Evolutionary conservation across 2,113 vertebrate species (phyloP).

Genomic region (Ahaetulla prasina): DNA sequence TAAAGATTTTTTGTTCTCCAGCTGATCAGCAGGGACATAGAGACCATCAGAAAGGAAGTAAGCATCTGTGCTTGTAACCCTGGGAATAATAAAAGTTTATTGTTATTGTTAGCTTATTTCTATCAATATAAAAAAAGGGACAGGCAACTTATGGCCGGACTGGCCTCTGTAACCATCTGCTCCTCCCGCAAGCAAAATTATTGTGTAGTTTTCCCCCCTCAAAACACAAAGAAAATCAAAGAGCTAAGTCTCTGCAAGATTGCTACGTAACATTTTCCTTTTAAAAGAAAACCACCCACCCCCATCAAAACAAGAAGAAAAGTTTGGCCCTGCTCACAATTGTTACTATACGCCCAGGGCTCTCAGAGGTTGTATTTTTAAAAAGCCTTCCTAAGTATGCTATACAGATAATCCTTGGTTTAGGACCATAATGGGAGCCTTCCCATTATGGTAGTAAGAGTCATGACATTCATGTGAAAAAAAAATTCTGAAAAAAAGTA

Average conservation of each 20-base stretch:
- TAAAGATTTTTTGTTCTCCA: conserved; percentile 83
- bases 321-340: background rate
- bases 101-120: background rate
- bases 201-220: background rate
- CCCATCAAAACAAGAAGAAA: background rate
- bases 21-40: conserved; percentile 84
- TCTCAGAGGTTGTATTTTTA: background rate
- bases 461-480: background rate
- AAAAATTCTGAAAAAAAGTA: too few relatives aligned
- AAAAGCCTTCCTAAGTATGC: background rate
- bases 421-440: background rate
- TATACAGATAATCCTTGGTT: background rate
- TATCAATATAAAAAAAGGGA: background rate
- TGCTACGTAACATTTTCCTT: background rate
- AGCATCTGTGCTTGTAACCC: conserved; percentile 88
- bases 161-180: background rate
- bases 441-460: too few relatives aligned
- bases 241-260: background rate
- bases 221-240: background rate
- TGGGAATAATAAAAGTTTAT: conserved; percentile 57
- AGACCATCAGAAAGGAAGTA: conserved; percentile 98
- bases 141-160: too few relatives aligned
- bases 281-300: background rate
- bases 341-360: background rate
- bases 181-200: background rate